Evolutionary conservation across 53 echinoderm and acorn worm species (phyloP), one percentile per base, ranked within the genome.

Genomic region (Crossaster papposus): DNA sequence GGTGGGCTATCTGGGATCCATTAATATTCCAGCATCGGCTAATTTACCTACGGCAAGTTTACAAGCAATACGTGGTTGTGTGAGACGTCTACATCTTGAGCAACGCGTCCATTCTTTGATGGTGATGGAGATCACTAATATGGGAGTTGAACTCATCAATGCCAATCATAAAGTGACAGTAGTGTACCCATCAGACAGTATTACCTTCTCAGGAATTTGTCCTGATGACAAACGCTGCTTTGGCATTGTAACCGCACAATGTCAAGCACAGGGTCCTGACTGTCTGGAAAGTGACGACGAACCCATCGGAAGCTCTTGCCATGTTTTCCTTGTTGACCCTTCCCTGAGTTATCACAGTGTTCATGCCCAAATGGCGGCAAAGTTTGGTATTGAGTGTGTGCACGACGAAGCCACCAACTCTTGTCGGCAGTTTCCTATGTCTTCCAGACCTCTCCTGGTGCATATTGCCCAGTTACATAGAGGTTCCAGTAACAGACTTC

Each of bases 191-290:
- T 94, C 95, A 54, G 96, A 95, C 53, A 93, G 94, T 29, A 91
- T 99, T 72, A 94, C 93, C 33, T 99, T 99, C 79, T 96, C 95
- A 73, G 99, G 99, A 22, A 92, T 96, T 14, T 99, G 99, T 33
- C 99, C 99, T 0, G 99, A 99, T 83, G 99, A 99, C 79, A 99
- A 95, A 70, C 95, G 99, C 12, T 96, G 95, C 80, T 99, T 99
- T 83, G 99, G 99, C 4, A 93, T 99, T 38, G 96, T 99, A 15
- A 99, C 99, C 6, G 64, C 92, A 38, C 99, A 99, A n/a, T 91
- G 72, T 64, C 90, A 93, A 20, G 89, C 82, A 44, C 90, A 94
- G n/a, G 68, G 44, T 9, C 58, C 89, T 32, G 93, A 91, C 75
- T 77, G 62, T n/a, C 70, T 88, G 65, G 94, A 94, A 23, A 90